Percentiles rank a stretch among this genome's conserved stretches.
Conservation (phyloP, 2,888 invertebrate genomes). For the Pedicia rivosa region DNA sequence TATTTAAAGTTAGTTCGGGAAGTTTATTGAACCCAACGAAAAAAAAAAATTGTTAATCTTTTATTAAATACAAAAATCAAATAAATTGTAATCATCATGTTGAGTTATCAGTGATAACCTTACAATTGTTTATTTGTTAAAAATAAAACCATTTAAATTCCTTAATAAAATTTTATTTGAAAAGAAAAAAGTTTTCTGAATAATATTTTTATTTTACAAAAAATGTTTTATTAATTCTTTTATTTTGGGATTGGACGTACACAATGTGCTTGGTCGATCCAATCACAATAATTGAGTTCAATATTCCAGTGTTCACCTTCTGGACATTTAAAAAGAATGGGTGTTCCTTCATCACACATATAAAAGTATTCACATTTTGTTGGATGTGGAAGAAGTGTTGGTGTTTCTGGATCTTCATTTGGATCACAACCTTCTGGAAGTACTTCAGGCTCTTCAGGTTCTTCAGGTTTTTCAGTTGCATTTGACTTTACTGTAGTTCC, state of each 20-base stretch:
- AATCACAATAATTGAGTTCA: not conserved
- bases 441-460: not conserved
- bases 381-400: slow-evolving; percentile 1
- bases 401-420: not conserved
- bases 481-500: no score
- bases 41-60: no score
- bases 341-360: not conserved
- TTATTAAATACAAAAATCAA: no score
- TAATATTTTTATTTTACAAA: not conserved
- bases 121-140: no score
- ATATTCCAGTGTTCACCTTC: not conserved
- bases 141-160: no score
- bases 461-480: not conserved
- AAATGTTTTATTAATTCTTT: not conserved
- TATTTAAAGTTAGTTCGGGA: no score
- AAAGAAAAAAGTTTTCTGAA: no score
- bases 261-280: not conserved
- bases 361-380: not conserved
- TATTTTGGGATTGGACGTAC: not conserved
- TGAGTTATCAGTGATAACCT: no score
- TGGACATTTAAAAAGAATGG: not conserved
- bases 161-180: no score
- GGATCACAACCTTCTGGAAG: not conserved
- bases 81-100: no score
- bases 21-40: no score